A percentile compares a stretch with the other conserved stretches of the same genome.
phyloP scores from a whole-genome alignment of 2,888 invertebrate genomes.

The Pollenia griseotomentosa region DNA sequence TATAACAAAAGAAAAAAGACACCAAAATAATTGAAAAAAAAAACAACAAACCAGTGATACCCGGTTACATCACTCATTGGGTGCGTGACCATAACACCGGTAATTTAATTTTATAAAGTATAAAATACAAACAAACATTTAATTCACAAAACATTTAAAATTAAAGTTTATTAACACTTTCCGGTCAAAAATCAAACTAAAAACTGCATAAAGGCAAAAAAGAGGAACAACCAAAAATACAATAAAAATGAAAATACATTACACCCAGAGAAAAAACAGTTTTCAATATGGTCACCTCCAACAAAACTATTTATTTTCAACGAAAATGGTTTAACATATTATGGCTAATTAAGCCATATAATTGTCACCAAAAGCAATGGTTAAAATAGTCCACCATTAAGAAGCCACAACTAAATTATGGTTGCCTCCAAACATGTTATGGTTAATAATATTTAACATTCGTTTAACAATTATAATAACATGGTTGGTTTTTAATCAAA shows the following conservation, averaged over 20 bases:
- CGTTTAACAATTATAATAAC: too few relatives aligned
- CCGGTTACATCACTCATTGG: constrained; percentile 46
- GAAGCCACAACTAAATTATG: too few relatives aligned
- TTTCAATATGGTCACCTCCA: too few relatives aligned
- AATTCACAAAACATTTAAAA: constrained; percentile 9
- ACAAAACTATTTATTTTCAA: not conserved
- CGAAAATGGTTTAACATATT: too few relatives aligned
- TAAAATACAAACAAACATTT: constrained; percentile 14
- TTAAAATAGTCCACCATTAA: too few relatives aligned
- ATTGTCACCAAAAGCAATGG: too few relatives aligned
- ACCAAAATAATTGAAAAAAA: not conserved
- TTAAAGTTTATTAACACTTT: constrained; percentile 53
- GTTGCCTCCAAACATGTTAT: too few relatives aligned
- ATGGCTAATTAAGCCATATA: too few relatives aligned
- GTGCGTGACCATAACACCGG: constrained; percentile 54
- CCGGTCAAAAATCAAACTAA: constrained; percentile 17
- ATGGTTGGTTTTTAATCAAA: too few relatives aligned
- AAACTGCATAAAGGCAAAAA: constrained; percentile 32
- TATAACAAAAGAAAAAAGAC: constrained; percentile 4
- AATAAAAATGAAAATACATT: not conserved
- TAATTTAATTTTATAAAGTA: not conserved
- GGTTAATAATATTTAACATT: too few relatives aligned
- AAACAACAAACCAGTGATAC: not conserved
- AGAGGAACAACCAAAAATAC: constrained; percentile 17
- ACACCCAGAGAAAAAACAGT: too few relatives aligned